These are phyloP conservation scores for Aeoliscus strigatus DNA, from an alignment of 2,797 vertebrate genomes.

Conservation along the genomic window DNA sequence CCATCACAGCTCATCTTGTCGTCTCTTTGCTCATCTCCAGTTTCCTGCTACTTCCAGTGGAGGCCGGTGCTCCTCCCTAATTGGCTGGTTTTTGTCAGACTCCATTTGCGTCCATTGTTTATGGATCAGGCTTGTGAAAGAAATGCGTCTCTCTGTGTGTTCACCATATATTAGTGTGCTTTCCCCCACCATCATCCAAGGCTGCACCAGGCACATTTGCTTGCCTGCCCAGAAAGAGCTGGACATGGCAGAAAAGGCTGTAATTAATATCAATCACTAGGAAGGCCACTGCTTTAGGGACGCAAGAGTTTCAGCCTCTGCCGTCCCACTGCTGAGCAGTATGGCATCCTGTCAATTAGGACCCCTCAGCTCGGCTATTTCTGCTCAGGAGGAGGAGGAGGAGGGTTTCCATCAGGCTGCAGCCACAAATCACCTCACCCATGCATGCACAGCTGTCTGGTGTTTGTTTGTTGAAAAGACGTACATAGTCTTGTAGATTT, in stretches of 20 bases:
- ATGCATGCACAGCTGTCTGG: too few relatives aligned
- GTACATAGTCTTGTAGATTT: too few relatives aligned
- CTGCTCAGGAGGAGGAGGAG: constrained; percentile 13
- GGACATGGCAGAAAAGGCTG: constrained; percentile 37
- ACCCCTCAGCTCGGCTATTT: constrained; percentile 16
- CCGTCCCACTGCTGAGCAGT: constrained; percentile 22
- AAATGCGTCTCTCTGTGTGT: constrained; percentile 16
- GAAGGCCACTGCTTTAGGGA: constrained; percentile 42
- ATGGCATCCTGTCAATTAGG: constrained; percentile 42
- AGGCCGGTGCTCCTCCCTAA: constrained; percentile 46
- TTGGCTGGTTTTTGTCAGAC: constrained; percentile 55
- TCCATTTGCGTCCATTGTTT: constrained; percentile 24
- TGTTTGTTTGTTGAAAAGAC: too few relatives aligned
- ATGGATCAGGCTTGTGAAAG: constrained; percentile 19
- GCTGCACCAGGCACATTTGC: constrained; percentile 17
- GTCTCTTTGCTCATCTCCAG: constrained; percentile 17
- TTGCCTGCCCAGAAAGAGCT: constrained; percentile 43
- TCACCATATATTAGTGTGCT: constrained; percentile 23
- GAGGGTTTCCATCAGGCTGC: constrained; percentile 10
- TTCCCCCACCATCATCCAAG: constrained; percentile 40
- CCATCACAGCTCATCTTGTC: constrained; percentile 12
- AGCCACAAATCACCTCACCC: constrained; percentile 9
- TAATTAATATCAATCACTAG: constrained; percentile 57
- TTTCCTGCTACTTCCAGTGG: constrained; percentile 26
- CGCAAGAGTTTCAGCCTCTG: constrained; percentile 28